Base-by-base conservation (phyloP, 2,888 invertebrate species). In the Mythimna ferrago region DNA sequence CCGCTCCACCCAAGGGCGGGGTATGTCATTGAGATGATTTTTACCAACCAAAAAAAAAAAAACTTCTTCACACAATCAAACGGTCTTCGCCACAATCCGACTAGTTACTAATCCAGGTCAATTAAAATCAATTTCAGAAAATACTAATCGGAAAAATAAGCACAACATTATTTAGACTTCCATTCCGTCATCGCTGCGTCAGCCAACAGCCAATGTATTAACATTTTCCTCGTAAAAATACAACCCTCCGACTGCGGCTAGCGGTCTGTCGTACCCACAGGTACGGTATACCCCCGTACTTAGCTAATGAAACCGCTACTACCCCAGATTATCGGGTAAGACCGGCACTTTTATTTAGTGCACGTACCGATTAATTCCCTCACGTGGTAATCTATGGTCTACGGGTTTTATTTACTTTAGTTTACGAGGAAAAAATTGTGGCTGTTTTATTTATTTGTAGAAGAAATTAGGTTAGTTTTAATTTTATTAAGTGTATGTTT, bases 221-320 rank as follows among this genome's bases (percentile, higher is more conserved):
- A 51, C 7, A 48, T 26, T 73, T 53, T 2, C 7, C 32, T 54
- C 19, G n/a, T 44, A 11, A 63, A 60, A 80, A 48, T 51, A 32
- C 51, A 76, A 70, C 56, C 62, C 48, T 62, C 57, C 3, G 10
- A 2, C 61, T 80, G 73, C 70, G 73, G 78, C 38, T 51, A 14
- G 67, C 58, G 74, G 82, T 68, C 67, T 44, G 51, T 14, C 32
- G 21, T 16, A 69, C 71, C 67, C 65, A 5, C 65, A 32, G 26
- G 16, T 41, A 62, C 21, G 16, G 11, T n/a, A 58, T 19, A 11
- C 51, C 19, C 48, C 48, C 65, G 11, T 81, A 83, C 76, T 86
- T 83, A 86, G 86, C 82, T 83, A 84, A 84, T 84, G 84, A 84
- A 83, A 76, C 84, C 83, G 41, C 74, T 21, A 58, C 74, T 48